These are phyloP conservation scores for Hypomesus transpacificus DNA, from an alignment of 2,113 vertebrate genomes.

Conservation along the genomic window DNA sequence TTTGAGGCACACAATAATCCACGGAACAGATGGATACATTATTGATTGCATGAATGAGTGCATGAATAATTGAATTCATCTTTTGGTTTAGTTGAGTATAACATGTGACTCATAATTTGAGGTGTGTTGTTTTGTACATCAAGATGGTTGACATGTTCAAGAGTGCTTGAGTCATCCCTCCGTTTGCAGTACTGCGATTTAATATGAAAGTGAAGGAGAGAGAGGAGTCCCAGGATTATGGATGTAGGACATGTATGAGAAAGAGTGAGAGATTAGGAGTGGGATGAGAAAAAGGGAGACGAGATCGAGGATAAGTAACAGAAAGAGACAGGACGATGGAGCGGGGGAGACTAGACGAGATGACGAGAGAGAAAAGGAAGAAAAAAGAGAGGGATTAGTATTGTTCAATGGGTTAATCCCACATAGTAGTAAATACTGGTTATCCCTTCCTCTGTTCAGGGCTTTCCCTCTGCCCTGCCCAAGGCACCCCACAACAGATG, in stretches of 20 bases:
- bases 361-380: not conserved
- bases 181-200: too few species aligned
- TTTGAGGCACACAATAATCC: not conserved
- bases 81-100: not conserved
- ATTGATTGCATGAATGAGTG: not conserved
- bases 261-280: not conserved
- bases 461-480: constrained; percentile 18
- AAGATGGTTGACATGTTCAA: too few species aligned
- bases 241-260: not conserved
- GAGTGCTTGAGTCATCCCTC: too few species aligned
- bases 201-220: not conserved
- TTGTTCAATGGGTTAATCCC: constrained; percentile 69
- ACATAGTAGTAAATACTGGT: constrained; percentile 62
- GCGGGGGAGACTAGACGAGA: not conserved
- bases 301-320: not conserved
- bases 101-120: not conserved
- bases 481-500: constrained; percentile 55
- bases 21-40: not conserved
- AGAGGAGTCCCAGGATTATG: not conserved
- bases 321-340: not conserved
- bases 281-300: not conserved
- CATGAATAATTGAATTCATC: not conserved
- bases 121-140: too few species aligned
- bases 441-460: constrained; percentile 47
- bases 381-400: constrained; percentile 47